Evolutionary conservation across 2,113 vertebrate genomes (phyloP), one percentile per base, ranked within the genome.

Genomic region (Callipepla californica): DNA sequence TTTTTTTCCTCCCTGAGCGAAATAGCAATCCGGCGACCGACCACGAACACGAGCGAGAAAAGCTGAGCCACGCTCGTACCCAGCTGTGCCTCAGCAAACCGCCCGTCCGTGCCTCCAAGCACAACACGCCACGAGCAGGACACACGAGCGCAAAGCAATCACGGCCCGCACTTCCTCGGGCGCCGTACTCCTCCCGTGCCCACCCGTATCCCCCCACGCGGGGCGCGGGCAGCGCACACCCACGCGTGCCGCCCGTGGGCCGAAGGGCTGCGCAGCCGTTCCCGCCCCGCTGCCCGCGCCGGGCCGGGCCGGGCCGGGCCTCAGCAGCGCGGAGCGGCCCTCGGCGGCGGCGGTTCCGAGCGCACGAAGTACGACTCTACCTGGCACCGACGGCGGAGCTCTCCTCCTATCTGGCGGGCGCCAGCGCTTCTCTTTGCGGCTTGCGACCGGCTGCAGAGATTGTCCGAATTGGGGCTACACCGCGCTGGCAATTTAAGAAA

Each of bases 401-500:
- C 97, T 97, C 96, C 95, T 97, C 90, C 96, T 95, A 96, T 85
- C 93, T 89, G 97, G 93, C 74, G 81, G 93, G 94, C 92, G 95
- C 94, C 92, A 83, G 96, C 95, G 95, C 96, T 97, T 97, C 97
- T 92, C 90, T 94, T 86, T 96, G 88, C 82, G 80, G 89, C 92
- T 89, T 80, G 96, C 76, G 96, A 95, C 94, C 93, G 95, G 95
- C 94, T 96, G 97, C 96, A 95, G 96, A 96, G 96, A 96, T 90
- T 83, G 96, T 97, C 97, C 96, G 91, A 96, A 96, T 96, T 85
- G 92, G 92, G 87, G 92, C 93, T 97, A 97, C 97, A 95, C 96
- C 94, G 95, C 94, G 96, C 96, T 97, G 97, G 96, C 96, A 96
- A 98, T 95, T 97, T 96, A 97, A 96, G 97, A 98, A 96, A 96